Evolutionary conservation across 2,113 vertebrate species (phyloP), one percentile per base, ranked within the genome.

Genomic region (Zosterops japonicus): DNA sequence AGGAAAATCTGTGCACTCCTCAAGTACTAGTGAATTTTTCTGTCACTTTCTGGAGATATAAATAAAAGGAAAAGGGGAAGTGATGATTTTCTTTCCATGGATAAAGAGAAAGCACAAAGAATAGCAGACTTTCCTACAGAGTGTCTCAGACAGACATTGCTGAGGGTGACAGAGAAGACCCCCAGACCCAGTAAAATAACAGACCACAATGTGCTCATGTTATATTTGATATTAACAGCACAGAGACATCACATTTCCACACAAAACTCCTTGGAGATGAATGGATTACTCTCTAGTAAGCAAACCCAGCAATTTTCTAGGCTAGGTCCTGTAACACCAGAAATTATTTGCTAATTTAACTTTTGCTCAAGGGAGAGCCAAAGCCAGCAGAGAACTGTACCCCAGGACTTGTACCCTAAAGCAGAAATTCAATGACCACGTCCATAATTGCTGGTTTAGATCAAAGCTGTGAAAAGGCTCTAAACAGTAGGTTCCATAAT

Each of bases 71-170:
- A 70, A 84, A 31, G 7, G 3, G 8, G 9, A 82, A 85, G 28
- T 14, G 24, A 69, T 33, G 2, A 9, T 24, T 47, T 83, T 39
- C 28, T 83, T 46, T 39, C 12, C 29, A 33, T 1, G 10, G 19
- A 63, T 25, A 47, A 80, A 72, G 33, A 77, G 44, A 89, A 64
- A 61, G 53, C 22, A 76, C 20, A 49, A 57, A 42, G 22, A 31
- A 25, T 36, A 83, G 22, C 0, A 76, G 28, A 25, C 14, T 3
- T 71, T 68, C 22, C 16, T 42, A 36, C 0, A 12, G 1, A 22
- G 4, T 39, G 5, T n/a, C 27, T 83, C 31, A 64, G 16, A 57
- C 85, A 9, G 24, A n/a, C 18, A 10, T 3, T 27, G 42, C 14
- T 53, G 61, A 84, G 60, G 22, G 44, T 12, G 14, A 71, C 1